Evolutionary conservation across 1,140 invertebrate genomes (phyloP).

Genomic region (Drosophila lacertosa): DNA sequence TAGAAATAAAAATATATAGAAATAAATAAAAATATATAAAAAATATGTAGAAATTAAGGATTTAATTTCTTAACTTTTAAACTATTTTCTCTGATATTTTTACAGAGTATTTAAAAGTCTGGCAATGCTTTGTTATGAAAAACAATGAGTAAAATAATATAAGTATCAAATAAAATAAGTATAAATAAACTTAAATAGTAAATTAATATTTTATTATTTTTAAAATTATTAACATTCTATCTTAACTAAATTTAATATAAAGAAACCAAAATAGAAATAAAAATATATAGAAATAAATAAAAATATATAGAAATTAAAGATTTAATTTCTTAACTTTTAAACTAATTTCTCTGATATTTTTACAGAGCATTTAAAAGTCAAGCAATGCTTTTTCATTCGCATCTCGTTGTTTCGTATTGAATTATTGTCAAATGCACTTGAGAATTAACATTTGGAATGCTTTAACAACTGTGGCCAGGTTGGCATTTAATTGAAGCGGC

Average conservation of each 20-base stretch:
- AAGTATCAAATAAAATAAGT: too few relatives aligned
- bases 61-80: too few relatives aligned
- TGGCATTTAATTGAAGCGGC: slow-evolving; percentile 78
- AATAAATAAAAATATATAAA: too few relatives aligned
- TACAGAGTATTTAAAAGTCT: slow-evolving; percentile 13
- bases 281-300: too few relatives aligned
- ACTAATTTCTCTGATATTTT: neutral
- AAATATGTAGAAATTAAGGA: too few relatives aligned
- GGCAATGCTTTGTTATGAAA: neutral
- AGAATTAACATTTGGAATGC: slow-evolving; percentile 82
- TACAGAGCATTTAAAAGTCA: slow-evolving; percentile 19
- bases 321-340: too few relatives aligned
- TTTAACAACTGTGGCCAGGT: slow-evolving; percentile 65
- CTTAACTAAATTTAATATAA: too few relatives aligned
- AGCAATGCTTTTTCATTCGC: slow-evolving; percentile 3
- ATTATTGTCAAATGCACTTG: slow-evolving; percentile 68
- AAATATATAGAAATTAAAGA: too few relatives aligned
- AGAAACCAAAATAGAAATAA: neutral
- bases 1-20: neutral
- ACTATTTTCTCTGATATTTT: neutral
- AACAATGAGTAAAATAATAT: too few relatives aligned
- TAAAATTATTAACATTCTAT: too few relatives aligned
- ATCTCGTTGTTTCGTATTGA: slow-evolving; percentile 21
- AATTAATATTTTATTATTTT: too few relatives aligned
- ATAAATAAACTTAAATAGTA: too few relatives aligned